These are phyloP conservation scores for human DNA, from an alignment of 2,113 vertebrate species.

Conservation along the genomic window DNA sequence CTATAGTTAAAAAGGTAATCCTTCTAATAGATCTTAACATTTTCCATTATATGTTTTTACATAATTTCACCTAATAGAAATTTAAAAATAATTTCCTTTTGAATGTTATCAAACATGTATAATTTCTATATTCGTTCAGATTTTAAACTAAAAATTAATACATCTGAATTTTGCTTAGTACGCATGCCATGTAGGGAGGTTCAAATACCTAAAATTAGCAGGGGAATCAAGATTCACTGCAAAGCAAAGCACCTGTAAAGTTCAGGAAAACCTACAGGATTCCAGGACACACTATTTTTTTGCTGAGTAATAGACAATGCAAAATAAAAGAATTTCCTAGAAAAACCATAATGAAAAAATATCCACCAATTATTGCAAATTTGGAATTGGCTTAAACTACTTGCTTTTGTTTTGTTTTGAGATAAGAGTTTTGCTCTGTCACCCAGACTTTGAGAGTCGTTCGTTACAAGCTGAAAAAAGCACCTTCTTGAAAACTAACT, in stretches of 20 bases:
- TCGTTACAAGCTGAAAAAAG: background rate
- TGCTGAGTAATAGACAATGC: background rate
- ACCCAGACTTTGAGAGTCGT: background rate
- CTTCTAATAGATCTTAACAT: background rate
- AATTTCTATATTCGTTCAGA: background rate
- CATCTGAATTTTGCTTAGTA: background rate
- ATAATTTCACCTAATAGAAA: background rate
- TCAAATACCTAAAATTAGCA: background rate
- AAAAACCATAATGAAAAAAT: background rate
- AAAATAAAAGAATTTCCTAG: background rate
- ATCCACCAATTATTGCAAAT: background rate
- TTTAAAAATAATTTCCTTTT: background rate
- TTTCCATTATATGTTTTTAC: background rate
- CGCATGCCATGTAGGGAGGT: background rate
- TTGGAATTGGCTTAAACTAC: background rate
- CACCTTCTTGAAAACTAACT: background rate
- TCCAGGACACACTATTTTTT: background rate
- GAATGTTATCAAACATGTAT: background rate
- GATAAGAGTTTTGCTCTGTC: too few species aligned
- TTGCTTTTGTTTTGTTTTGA: background rate
- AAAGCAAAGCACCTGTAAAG: background rate
- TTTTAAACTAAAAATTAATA: background rate
- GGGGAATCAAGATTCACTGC: background rate
- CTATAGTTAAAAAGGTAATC: background rate
- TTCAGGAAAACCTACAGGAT: rapidly evolving